Conservation (phyloP, 92 coral and sea anemone species). For the Micromussa lordhowensis region DNA sequence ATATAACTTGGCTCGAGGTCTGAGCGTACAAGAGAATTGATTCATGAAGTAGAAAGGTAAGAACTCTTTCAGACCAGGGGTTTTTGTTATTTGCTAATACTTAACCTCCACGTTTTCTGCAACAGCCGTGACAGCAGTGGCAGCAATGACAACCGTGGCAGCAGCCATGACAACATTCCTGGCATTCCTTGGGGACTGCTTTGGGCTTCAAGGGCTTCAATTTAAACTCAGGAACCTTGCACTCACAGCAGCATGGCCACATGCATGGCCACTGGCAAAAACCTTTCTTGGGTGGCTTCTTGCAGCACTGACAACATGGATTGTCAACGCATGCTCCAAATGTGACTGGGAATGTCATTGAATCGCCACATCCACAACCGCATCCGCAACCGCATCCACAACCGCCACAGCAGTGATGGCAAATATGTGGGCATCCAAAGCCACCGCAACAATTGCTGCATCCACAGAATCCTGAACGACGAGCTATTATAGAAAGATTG, state of each 20-base stretch:
- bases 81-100: not conserved
- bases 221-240: constrained; percentile 73
- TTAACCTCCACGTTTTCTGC: constrained; percentile 34
- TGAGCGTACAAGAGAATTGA: not conserved
- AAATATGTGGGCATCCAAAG: constrained; percentile 66
- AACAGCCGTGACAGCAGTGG: constrained; percentile 39
- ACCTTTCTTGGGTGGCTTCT: constrained; percentile 74
- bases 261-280: constrained; percentile 72
- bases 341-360: constrained; percentile 72
- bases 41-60: not conserved
- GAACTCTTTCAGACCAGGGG: not conserved
- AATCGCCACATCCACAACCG: constrained; percentile 70
- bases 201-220: constrained; percentile 73
- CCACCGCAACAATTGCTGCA: constrained; percentile 66
- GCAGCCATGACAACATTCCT: constrained; percentile 5
- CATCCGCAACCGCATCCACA: constrained; percentile 71
- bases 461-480: constrained; percentile 55
- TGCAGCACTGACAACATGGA: constrained; percentile 83
- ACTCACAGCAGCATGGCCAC: constrained; percentile 86
- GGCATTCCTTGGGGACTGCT: constrained; percentile 47
- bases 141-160: constrained; percentile 14
- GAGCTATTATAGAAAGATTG: not conserved
- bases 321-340: constrained; percentile 83
- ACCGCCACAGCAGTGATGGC: constrained; percentile 73
- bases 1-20: too few relatives aligned